Evolutionary conservation across 2,888 invertebrate species (phyloP).

Genomic region (Gymnosoma rotundatum): DNA sequence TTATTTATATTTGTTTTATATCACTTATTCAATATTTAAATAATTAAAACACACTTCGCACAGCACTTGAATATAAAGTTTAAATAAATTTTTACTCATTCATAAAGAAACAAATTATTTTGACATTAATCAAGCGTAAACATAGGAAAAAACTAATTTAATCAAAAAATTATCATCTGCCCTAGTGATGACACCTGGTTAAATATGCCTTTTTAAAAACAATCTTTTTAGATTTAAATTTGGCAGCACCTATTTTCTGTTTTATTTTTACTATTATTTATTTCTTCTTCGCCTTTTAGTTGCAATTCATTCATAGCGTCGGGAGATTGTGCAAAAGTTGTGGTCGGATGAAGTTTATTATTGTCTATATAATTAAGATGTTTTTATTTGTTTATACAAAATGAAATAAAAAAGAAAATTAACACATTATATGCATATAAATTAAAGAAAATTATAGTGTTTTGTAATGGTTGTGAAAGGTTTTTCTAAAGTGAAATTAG

Average conservation of each 20-base stretch:
- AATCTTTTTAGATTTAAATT: neutral
- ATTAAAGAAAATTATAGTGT: conserved; percentile 31
- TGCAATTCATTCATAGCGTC: conserved; percentile 60
- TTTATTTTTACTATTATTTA: conserved; percentile 23
- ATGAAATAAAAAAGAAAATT: conserved; percentile 11
- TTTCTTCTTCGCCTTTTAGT: conserved; percentile 52
- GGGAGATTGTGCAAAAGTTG: conserved; percentile 9
- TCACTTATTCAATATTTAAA: no score
- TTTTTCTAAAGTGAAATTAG: conserved; percentile 26
- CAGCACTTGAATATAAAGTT: no score
- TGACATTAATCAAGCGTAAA: no score
- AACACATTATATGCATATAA: neutral
- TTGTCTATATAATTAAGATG: neutral
- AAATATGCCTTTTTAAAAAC: no score
- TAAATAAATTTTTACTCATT: no score
- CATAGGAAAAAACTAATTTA: no score
- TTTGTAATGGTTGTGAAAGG: conserved; percentile 12
- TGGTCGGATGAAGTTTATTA: neutral
- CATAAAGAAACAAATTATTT: no score
- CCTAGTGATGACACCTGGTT: no score
- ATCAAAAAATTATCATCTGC: no score
- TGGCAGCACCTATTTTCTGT: conserved; percentile 14
- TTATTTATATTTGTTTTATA: no score
- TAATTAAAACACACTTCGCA: no score
- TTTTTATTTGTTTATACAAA: conserved; percentile 35